A percentile compares a stretch with the other conserved stretches of the same genome.
Conservation (phyloP, 2,797 vertebrate genomes). For the Melanogrammus aeglefinus region DNA sequence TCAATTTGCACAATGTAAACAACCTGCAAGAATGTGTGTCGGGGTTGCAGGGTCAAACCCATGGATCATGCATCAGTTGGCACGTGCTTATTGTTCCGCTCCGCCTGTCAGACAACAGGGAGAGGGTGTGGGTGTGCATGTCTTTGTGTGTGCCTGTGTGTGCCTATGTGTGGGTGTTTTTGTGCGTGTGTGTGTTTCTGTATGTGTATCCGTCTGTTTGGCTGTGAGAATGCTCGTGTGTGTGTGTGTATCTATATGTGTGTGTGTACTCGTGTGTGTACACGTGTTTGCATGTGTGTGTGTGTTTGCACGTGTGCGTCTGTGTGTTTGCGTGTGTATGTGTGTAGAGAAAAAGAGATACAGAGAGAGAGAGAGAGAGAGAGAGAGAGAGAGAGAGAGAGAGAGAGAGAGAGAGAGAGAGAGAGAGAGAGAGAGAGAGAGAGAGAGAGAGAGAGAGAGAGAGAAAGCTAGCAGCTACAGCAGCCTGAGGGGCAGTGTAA, state of each 20-base stretch:
- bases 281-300: too few species aligned
- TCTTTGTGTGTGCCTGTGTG: slow-evolving; percentile 44
- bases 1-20: slow-evolving; percentile 76
- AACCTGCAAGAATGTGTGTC: slow-evolving; percentile 67
- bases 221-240: too few species aligned
- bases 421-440: neutral
- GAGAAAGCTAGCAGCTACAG: neutral
- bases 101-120: slow-evolving; percentile 55
- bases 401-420: neutral
- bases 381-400: neutral
- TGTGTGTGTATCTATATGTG: too few species aligned
- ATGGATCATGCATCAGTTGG: slow-evolving; percentile 74
- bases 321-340: neutral
- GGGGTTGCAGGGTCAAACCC: slow-evolving; percentile 72
- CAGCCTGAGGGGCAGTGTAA: slow-evolving; percentile 58
- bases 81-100: slow-evolving; percentile 68
- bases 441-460: neutral
- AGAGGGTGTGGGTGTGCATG: slow-evolving; percentile 42
- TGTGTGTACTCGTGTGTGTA: too few species aligned
- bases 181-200: neutral
- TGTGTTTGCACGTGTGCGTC: too few species aligned
- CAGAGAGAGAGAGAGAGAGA: neutral
- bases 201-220: too few species aligned
- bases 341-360: neutral
- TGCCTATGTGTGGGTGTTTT: slow-evolving; percentile 17